Base-by-base conservation (phyloP, 2,113 vertebrate genomes). In the Pitta sordida region DNA sequence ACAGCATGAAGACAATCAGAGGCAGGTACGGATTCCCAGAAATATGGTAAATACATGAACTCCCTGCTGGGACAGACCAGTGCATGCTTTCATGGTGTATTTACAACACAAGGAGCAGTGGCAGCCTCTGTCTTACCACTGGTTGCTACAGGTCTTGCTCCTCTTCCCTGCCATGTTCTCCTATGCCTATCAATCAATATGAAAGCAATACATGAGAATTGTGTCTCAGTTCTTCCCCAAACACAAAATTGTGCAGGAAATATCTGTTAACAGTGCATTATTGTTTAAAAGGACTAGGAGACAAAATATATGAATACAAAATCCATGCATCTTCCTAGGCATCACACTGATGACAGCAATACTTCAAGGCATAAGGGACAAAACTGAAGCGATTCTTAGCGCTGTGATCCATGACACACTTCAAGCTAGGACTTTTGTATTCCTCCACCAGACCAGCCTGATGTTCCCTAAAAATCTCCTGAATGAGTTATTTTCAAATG, bases 51-150 rank as follows among this genome's bases (percentile, higher is more conserved):
- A 36, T 18, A 6, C 16, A n/a, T 14, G 10, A 92, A 3, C 8
- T 86, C 27, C 32, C 23, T 60, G 32, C 29, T 80, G n/a, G 17
- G 12, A 76, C 13, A 30, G 24, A 29, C 19, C 49, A 85, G 23
- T 11, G 7, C 4, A 27, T 18, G 15, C 15, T 24, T 5, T 63
- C 6, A 9, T 2, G 0, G 2, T 49, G 19, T 37, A 13, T 19
- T 37, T 34, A 4, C 1, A 1, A 46, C 29, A 37, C 2, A 8
- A 5, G 4, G 84, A 67, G 17, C 10, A 77, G 41, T 6, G 22
- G 17, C 41, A 91, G 7, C 13, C 14, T 56, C 23, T 68, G 43
- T 15, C 15, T 64, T 36, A 30, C 5, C 21, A 15, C 22, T 34
- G 15, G 2, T 27, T 69, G 36, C 36, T 63, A 74, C 15, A 78